phyloP scores from a whole-genome alignment of 2,888 invertebrate species.

The Dicranocentrus wangi region DNA sequence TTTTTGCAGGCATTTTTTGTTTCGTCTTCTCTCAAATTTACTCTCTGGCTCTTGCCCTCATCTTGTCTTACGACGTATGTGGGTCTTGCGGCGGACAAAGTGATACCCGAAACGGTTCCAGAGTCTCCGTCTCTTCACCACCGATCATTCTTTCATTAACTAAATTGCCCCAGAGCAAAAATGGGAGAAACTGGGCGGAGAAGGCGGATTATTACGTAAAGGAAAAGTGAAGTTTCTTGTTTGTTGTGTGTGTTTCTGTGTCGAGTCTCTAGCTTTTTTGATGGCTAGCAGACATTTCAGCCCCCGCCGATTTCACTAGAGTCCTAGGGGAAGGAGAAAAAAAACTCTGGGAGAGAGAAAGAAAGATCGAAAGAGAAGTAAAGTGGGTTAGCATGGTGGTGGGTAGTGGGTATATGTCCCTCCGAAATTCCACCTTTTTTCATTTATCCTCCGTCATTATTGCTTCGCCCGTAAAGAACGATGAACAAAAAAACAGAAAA shows the following conservation, averaged over 20 bases:
- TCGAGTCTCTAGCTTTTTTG: not conserved
- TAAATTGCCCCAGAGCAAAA: conserved; percentile 47
- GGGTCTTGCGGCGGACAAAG: not conserved
- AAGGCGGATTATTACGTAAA: conserved; percentile 15
- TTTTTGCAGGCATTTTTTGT: no score
- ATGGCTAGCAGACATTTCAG: not conserved
- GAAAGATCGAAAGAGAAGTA: not conserved
- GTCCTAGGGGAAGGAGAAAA: conserved; percentile 4
- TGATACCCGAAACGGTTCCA: not conserved
- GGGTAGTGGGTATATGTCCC: no score
- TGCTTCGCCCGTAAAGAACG: no score
- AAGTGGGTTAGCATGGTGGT: no score
- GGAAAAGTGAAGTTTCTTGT: conserved; percentile 41
- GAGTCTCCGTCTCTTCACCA: conserved; percentile 22
- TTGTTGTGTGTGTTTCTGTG: conserved; percentile 12
- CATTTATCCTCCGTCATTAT: no score
- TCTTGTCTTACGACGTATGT: not conserved
- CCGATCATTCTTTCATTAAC: conserved; percentile 49
- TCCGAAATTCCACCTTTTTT: no score
- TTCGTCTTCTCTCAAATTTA: no score
- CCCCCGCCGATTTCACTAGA: not conserved
- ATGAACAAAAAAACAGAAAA: no score
- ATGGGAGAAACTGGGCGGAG: not conserved
- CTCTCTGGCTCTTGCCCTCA: not conserved
- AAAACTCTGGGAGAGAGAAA: conserved; percentile 11